Conservation (phyloP, 2,888 invertebrate genomes). For the Acrobasis consociella region DNA sequence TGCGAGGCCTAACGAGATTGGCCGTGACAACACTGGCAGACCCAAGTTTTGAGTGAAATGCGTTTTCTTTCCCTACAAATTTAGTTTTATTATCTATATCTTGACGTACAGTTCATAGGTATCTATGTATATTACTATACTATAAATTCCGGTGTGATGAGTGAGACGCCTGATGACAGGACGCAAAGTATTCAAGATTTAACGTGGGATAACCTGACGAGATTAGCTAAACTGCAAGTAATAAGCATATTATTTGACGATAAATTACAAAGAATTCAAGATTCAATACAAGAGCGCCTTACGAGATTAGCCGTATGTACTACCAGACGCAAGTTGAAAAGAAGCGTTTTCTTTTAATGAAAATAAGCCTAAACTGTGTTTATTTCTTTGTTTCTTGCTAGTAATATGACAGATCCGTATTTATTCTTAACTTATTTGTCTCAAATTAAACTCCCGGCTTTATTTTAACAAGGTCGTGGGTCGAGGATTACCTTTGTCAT, state of each 20-base stretch:
- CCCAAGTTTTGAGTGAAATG: slow-evolving; percentile 31
- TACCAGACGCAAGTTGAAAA: slow-evolving; percentile 29
- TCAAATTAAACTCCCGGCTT: too few relatives aligned
- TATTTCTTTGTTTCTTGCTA: not conserved
- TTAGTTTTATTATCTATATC: not conserved
- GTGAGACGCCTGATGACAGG: too few relatives aligned
- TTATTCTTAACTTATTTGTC: slow-evolving; percentile 21
- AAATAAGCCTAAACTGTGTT: not conserved
- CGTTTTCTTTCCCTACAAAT: not conserved
- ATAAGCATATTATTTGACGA: too few relatives aligned
- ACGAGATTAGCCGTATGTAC: too few relatives aligned
- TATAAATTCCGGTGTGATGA: too few relatives aligned
- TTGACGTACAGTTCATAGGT: too few relatives aligned
- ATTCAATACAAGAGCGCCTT: too few relatives aligned
- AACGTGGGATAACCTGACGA: too few relatives aligned
- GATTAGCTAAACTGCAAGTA: too few relatives aligned
- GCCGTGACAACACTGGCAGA: slow-evolving; percentile 48
- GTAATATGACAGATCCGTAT: not conserved
- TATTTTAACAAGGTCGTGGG: slow-evolving; percentile 46
- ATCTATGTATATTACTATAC: too few relatives aligned
- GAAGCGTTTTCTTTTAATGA: slow-evolving; percentile 15
- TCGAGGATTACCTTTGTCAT: slow-evolving; percentile 33
- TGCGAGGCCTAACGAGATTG: slow-evolving; percentile 59
- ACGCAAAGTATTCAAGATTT: too few relatives aligned
- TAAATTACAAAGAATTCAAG: too few relatives aligned